These are phyloP conservation scores for Amphipoea oculea DNA, from an alignment of 2,888 invertebrate genomes.

Conservation along the genomic window DNA sequence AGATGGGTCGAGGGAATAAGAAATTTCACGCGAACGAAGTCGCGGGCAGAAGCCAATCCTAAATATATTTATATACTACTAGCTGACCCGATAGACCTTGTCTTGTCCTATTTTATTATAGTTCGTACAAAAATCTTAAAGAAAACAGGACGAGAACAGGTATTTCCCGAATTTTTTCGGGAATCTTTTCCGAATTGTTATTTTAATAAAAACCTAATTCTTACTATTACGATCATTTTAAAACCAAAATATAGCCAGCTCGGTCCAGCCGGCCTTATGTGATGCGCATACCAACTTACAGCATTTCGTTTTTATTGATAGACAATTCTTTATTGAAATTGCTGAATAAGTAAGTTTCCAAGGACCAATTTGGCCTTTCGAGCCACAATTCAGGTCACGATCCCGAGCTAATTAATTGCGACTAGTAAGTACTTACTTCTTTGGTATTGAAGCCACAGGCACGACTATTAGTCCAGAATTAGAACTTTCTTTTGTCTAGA, in stretches of 20 bases:
- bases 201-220: neutral
- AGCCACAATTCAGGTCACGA: neutral
- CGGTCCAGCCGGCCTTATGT: neutral
- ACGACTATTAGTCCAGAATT: neutral
- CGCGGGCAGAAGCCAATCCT: too few relatives aligned
- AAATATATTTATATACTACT: neutral
- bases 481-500: neutral
- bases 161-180: neutral
- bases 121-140: neutral
- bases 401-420: constrained; percentile 4
- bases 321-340: neutral
- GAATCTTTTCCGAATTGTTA: neutral
- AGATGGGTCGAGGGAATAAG: too few relatives aligned
- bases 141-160: neutral
- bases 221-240: neutral
- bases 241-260: neutral
- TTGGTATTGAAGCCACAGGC: too few relatives aligned
- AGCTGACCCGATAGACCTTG: neutral
- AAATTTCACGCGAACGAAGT: too few relatives aligned
- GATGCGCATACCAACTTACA: neutral
- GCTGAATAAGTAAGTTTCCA: neutral
- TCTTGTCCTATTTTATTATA: neutral
- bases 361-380: neutral
- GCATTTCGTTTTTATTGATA: neutral
- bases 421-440: neutral